Conservation (phyloP, 2,888 invertebrate species). For the Leptopilina drosophilae region DNA sequence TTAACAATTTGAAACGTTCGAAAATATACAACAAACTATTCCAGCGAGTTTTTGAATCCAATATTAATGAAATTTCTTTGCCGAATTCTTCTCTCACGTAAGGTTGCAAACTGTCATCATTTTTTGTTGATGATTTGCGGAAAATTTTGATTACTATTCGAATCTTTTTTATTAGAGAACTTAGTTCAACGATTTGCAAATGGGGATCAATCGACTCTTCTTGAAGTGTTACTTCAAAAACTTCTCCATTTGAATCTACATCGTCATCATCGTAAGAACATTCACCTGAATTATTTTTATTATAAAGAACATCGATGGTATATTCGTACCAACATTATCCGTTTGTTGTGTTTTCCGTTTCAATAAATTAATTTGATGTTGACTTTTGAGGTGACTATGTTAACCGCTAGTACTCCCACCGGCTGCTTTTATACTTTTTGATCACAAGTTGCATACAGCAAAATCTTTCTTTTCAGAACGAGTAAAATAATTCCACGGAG, state of each 20-base stretch:
- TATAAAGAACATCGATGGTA: neutral
- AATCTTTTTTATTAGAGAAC: too few species aligned
- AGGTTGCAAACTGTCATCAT: slow-evolving; percentile 30
- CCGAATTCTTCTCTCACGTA: slow-evolving; percentile 38
- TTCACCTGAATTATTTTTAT: too few species aligned
- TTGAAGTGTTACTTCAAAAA: too few species aligned
- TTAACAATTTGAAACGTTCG: too few species aligned
- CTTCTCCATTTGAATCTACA: too few species aligned
- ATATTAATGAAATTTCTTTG: slow-evolving; percentile 29
- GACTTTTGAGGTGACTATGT: neutral
- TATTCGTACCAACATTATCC: neutral
- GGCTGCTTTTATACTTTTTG: neutral
- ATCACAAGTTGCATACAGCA: neutral
- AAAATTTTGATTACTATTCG: slow-evolving; percentile 40
- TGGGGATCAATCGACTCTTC: too few species aligned
- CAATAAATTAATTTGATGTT: neutral
- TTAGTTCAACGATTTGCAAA: too few species aligned
- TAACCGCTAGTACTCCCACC: neutral
- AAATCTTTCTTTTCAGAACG: neutral
- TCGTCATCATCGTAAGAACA: too few species aligned
- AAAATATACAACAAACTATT: too few species aligned
- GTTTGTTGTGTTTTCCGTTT: too few species aligned
- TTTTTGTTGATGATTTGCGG: slow-evolving; percentile 41
- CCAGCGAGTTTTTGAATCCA: too few species aligned
- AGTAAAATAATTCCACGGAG: neutral